These are phyloP conservation scores for Esox lucius DNA, from an alignment of 2,797 vertebrate species.

Conservation along the genomic window DNA sequence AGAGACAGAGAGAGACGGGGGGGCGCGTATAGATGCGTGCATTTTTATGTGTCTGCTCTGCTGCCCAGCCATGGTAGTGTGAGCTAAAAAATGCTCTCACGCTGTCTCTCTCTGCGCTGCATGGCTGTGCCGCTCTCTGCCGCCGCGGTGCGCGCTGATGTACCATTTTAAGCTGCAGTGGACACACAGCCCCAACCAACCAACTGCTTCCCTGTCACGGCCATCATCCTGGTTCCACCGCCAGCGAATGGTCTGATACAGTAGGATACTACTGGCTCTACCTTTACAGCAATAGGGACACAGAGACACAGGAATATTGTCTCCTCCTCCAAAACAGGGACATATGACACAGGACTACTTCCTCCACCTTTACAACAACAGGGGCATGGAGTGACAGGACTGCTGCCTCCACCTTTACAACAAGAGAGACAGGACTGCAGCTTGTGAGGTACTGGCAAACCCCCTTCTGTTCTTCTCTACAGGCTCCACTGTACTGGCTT, in stretches of 20 bases:
- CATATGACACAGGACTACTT: conserved; percentile 15
- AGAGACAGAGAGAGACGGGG: conserved; percentile 50
- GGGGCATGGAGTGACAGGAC: conserved; percentile 13
- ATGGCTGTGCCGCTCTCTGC: conserved; percentile 74
- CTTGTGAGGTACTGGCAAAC: conserved; percentile 65
- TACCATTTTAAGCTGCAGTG: conserved; percentile 79
- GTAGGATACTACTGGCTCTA: conserved; percentile 63
- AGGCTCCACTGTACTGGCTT: conserved; percentile 17
- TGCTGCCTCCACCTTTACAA: neutral
- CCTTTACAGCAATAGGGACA: conserved; percentile 40
- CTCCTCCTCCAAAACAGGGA: conserved; percentile 35
- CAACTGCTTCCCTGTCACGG: neutral
- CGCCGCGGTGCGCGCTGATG: conserved; percentile 71
- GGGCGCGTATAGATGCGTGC: conserved; percentile 77
- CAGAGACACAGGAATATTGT: conserved; percentile 10
- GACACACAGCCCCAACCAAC: conserved; percentile 35
- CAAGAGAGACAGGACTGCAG: conserved; percentile 18
- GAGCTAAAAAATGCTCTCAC: conserved; percentile 73
- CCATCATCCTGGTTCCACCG: conserved; percentile 48
- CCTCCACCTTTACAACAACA: conserved; percentile 29
- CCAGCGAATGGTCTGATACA: conserved; percentile 59
- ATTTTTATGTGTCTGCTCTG: conserved; percentile 60
- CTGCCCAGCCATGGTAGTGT: conserved; percentile 77
- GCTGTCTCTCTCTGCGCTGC: conserved; percentile 56
- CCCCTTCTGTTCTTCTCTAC: neutral